Percentiles rank a stretch among this genome's conserved stretches.
These are phyloP conservation scores for Patagioenas fasciata DNA, from an alignment of 2,113 vertebrate genomes.

Conservation along the genomic window DNA sequence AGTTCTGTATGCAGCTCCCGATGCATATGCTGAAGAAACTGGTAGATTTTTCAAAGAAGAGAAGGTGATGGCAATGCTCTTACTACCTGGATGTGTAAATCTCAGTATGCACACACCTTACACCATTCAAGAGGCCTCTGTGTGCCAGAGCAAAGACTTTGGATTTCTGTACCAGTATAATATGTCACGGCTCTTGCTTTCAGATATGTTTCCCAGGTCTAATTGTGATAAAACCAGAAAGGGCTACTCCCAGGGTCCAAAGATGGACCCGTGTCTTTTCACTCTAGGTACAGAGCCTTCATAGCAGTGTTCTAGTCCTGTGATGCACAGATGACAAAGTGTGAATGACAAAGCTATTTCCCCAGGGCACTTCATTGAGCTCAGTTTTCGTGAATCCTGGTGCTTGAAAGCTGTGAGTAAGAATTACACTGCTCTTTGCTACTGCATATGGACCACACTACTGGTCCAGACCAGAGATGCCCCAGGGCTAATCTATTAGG, in stretches of 20 bases:
- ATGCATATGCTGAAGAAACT: not conserved
- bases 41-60: not conserved
- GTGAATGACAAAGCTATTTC: constrained; percentile 67
- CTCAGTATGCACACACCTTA: not conserved
- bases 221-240: not conserved
- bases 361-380: constrained; percentile 46
- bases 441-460: not conserved
- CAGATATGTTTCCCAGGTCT: not conserved
- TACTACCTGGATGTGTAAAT: not conserved
- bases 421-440: constrained; percentile 3
- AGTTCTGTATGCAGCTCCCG: not conserved
- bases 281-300: not conserved
- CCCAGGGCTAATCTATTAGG: not conserved
- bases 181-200: not conserved
- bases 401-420: not conserved
- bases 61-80: not conserved
- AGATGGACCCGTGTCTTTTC: not conserved
- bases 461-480: not conserved
- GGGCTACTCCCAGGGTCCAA: not conserved
- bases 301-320: not conserved
- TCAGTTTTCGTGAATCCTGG: constrained; percentile 36
- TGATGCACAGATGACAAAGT: constrained; percentile 59
- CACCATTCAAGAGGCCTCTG: not conserved
- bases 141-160: not conserved
- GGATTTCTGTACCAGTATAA: not conserved